These are phyloP conservation scores for Melanchra persicariae DNA, from an alignment of 2,888 invertebrate species.

Conservation along the genomic window DNA sequence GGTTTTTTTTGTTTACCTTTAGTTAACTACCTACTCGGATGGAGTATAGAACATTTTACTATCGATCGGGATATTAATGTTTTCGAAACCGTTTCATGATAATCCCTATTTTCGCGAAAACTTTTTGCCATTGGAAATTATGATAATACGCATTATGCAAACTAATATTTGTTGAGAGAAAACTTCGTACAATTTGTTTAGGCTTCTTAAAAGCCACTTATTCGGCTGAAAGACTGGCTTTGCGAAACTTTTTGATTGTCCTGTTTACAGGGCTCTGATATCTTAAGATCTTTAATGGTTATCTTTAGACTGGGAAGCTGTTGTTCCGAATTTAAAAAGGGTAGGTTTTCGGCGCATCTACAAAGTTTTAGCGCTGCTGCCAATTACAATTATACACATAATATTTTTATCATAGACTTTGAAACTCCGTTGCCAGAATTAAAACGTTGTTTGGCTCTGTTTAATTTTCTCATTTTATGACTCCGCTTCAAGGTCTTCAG, in stretches of 20 bases:
- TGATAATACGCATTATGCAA: conserved; percentile 62
- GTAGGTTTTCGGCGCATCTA: not conserved
- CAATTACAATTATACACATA: conserved; percentile 14
- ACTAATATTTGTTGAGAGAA: conserved; percentile 60
- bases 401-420: conserved; percentile 16
- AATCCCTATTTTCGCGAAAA: conserved; percentile 57
- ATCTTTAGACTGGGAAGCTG: conserved; percentile 20
- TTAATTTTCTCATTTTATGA: conserved; percentile 18
- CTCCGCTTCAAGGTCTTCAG: conserved; percentile 17
- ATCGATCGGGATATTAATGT: conserved; percentile 55
- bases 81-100: conserved; percentile 33
- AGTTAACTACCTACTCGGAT: no score
- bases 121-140: conserved; percentile 57
- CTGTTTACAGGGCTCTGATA: conserved; percentile 51
- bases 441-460: conserved; percentile 8
- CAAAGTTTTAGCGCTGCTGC: not conserved
- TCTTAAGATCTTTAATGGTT: conserved; percentile 35
- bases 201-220: conserved; percentile 68
- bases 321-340: conserved; percentile 19
- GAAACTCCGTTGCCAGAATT: conserved; percentile 13
- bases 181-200: conserved; percentile 68
- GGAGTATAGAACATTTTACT: no score
- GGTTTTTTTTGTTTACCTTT: no score
- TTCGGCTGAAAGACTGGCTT: conserved; percentile 46
- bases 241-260: conserved; percentile 55